phyloP scores from a whole-genome alignment of 35 echinoderm and acorn worm species.

The Heliocidaris erythrogramma region DNA sequence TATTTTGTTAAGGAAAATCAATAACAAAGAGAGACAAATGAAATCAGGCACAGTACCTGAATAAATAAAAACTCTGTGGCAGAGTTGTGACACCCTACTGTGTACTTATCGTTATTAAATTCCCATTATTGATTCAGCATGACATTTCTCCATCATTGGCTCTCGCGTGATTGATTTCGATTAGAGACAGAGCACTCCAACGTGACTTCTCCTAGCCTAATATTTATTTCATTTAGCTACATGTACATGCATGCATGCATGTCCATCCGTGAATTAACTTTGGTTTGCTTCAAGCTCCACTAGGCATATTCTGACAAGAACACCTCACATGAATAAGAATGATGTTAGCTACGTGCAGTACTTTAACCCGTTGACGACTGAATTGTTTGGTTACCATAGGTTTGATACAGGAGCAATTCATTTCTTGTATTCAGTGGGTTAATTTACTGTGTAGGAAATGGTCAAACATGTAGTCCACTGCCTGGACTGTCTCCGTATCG shows the following conservation, averaged over 20 bases:
- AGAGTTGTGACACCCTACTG: not conserved
- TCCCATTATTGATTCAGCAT: constrained; percentile 5
- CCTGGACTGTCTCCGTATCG: no score
- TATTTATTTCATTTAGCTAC: constrained; percentile 6
- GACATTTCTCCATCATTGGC: not conserved
- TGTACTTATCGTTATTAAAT: constrained; percentile 19
- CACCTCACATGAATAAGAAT: no score
- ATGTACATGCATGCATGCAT: not conserved
- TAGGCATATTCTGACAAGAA: no score
- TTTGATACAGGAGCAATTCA: no score
- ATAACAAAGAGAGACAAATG: not conserved
- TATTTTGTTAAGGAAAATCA: not conserved
- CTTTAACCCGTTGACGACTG: no score
- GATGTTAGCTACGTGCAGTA: no score
- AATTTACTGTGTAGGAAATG: no score
- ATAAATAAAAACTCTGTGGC: not conserved
- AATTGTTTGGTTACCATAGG: no score
- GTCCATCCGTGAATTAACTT: not conserved
- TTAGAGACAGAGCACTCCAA: not conserved
- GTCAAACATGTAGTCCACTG: no score
- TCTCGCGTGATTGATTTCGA: not conserved
- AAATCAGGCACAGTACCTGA: not conserved
- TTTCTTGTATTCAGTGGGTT: no score
- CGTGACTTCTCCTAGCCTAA: not conserved
- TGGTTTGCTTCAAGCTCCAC: no score